These are phyloP conservation scores for Lerista edwardsae DNA, from an alignment of 2,797 vertebrate genomes.

Conservation along the genomic window DNA sequence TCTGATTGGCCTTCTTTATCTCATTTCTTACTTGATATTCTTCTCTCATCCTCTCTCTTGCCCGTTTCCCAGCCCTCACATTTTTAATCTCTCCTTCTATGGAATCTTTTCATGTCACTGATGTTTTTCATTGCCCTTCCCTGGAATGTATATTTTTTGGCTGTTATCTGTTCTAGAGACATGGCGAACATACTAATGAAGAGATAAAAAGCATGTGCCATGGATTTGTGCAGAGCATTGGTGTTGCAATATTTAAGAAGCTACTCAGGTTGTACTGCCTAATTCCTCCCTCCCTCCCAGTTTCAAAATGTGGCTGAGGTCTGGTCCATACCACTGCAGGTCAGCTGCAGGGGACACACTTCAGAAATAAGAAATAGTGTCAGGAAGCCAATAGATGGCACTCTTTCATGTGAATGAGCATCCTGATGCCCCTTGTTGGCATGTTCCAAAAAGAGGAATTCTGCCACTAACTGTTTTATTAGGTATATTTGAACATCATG, in stretches of 20 bases:
- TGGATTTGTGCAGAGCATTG: not conserved
- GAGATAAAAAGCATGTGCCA: not conserved
- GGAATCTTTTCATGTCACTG: constrained; percentile 24
- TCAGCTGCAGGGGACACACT: not conserved
- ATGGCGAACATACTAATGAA: constrained; percentile 20
- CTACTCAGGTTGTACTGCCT: not conserved
- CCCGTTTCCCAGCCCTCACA: not conserved
- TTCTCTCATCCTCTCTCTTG: constrained; percentile 28
- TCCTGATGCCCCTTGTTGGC: not conserved
- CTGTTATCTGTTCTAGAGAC: not conserved
- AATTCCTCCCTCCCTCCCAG: not conserved
- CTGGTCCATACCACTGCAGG: not conserved
- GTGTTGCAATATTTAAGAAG: not conserved
- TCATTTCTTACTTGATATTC: constrained; percentile 37
- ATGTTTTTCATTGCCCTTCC: constrained; percentile 2
- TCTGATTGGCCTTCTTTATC: constrained; percentile 7
- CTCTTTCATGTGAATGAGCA: constrained; percentile 17
- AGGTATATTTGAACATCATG: not conserved
- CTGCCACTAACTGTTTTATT: not conserved
- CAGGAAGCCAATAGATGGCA: constrained; percentile 24
- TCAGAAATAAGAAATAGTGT: not conserved
- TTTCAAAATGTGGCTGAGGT: not conserved
- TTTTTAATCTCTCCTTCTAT: constrained; percentile 33
- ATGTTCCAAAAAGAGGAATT: not conserved
- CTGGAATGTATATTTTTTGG: not conserved